Evolutionary conservation across 2,888 invertebrate genomes (phyloP).

Genomic region (Beris chalybata): DNA sequence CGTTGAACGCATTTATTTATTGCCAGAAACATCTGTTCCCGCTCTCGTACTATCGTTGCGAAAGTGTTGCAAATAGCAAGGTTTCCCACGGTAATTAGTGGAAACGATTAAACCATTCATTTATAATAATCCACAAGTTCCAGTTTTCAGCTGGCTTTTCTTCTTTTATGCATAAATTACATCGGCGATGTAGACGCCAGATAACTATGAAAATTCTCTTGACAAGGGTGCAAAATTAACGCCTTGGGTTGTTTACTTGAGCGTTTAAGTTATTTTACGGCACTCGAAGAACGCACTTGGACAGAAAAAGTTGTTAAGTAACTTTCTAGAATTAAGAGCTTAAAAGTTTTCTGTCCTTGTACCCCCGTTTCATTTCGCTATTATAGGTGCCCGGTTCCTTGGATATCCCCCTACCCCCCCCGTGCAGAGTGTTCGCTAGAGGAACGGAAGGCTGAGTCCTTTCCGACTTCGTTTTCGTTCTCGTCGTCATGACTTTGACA

Average conservation of each 20-base stretch:
- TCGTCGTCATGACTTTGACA: neutral
- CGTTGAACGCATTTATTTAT: neutral
- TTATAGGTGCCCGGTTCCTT: neutral
- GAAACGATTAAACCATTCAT: slow-evolving; percentile 33
- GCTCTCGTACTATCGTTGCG: neutral
- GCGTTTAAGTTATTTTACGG: slow-evolving; percentile 36
- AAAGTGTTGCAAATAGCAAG: neutral
- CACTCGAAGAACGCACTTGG: slow-evolving; percentile 9
- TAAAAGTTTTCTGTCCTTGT: slow-evolving; percentile 16
- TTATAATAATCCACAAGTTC: slow-evolving; percentile 34
- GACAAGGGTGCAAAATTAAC: slow-evolving; percentile 37
- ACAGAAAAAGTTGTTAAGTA: slow-evolving; percentile 33
- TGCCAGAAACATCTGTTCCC: no score
- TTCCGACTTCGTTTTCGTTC: neutral
- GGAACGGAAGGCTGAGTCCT: neutral
- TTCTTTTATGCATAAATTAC: slow-evolving; percentile 35
- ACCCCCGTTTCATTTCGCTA: neutral
- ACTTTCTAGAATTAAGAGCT: slow-evolving; percentile 35
- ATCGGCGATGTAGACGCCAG: slow-evolving; percentile 20
- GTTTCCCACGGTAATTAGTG: slow-evolving; percentile 35
- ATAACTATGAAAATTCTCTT: slow-evolving; percentile 34
- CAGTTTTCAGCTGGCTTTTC: slow-evolving; percentile 19
- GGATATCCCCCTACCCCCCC: no score
- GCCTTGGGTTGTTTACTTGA: slow-evolving; percentile 36
- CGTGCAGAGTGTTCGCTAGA: no score